A percentile compares a stretch with the other conserved stretches of the same genome.
phyloP scores from a whole-genome alignment of 1,140 invertebrate genomes.

The Drosophila saltans region DNA sequence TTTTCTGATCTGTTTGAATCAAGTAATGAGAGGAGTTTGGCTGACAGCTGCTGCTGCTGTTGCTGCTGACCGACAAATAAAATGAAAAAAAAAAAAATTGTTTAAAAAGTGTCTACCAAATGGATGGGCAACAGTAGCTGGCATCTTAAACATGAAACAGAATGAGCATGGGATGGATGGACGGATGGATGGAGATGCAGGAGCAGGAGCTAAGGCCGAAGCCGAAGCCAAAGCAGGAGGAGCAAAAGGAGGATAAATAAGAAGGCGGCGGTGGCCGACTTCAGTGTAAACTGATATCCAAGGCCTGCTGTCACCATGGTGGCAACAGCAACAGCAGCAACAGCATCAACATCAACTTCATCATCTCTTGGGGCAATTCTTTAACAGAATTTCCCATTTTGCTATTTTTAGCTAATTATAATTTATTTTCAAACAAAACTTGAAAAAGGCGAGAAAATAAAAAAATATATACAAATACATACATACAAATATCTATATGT shows the following conservation, averaged over 20 bases:
- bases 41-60: constrained; percentile 36
- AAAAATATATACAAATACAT: neutral
- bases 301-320: constrained; percentile 40
- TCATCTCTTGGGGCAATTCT: constrained; percentile 20
- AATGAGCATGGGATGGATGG: neutral
- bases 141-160: constrained; percentile 21
- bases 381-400: constrained; percentile 20
- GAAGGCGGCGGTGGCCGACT: constrained; percentile 5
- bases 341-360: constrained; percentile 5
- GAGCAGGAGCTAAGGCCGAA: no score
- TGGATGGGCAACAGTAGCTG: constrained; percentile 31
- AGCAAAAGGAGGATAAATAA: neutral
- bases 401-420: constrained; percentile 71
- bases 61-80: constrained; percentile 5
- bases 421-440: constrained; percentile 64
- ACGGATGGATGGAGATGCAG: neutral
- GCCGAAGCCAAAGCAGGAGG: neutral
- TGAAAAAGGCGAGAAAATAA: constrained; percentile 23
- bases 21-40: neutral
- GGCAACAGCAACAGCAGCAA: constrained; percentile 20
- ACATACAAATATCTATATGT: neutral
- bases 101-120: constrained; percentile 38
- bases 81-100: neutral
- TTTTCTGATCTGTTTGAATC: neutral
- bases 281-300: constrained; percentile 63